Evolutionary conservation across 2,888 invertebrate genomes (phyloP), one percentile per base, ranked within the genome.

Genomic region (Trisateles emortualis): DNA sequence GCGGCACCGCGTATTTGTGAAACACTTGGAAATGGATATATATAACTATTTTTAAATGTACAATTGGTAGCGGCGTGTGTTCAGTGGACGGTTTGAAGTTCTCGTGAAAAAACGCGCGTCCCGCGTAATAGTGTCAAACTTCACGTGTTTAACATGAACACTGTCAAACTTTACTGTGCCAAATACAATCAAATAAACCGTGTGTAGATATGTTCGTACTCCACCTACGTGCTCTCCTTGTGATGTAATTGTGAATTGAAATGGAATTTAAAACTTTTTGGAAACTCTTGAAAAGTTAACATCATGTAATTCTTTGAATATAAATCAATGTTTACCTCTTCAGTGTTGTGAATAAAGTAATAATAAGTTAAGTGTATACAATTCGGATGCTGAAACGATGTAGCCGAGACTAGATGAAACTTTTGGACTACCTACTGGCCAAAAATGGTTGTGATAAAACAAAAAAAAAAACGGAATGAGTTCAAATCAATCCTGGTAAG

Each of bases 251-350:
- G 82, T 79, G 81, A 81, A 82, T 76, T 79, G 66, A 77, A 64
- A 81, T 80, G 80, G 72, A 81, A 81, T 81, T 79, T 59, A 61
- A 26, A 49, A 54, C 39, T 54, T 52, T 65, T 58, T 58, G 51
- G 64, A 74, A 66, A 74, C 63, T 81, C 68, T 58, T 63, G 58
- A 57, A 69, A 78, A 84, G 81, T 77, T 86, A 81, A 67, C 86
- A 86, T 73, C 56, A 91, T 91, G 90, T 89, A 84, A 88, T 76
- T 78, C 72, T 74, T 56, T 78, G 74, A 74, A 81, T 77, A 72
- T 76, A 71, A n/a, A 71, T 80, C 79, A 89, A 88, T 91, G 90
- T 90, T 90, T 92, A 92, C 91, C 91, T 92, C 92, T 90, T 83
- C 82, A 81, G 92, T 92, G 92, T 92, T 92, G 92, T 92, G 92